A percentile compares a stretch with the other conserved stretches of the same genome.
Conservation (phyloP, 1,140 invertebrate species). For the Drosophila ogumai region DNA sequence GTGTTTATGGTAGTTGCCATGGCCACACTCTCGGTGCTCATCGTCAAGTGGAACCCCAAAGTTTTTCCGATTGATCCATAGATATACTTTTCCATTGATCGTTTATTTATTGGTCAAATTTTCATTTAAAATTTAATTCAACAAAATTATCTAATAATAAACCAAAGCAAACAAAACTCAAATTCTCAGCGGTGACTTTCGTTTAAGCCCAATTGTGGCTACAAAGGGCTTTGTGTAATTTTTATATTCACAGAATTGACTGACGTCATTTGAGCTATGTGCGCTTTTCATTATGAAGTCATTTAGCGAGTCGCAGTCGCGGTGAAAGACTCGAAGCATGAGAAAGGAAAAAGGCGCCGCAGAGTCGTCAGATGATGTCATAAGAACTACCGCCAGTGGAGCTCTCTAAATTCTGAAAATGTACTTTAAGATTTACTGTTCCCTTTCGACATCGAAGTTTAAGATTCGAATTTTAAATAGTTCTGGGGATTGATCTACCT, state of each 20-base stretch:
- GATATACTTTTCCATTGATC: too few species aligned
- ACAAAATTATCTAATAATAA: slow-evolving; percentile 9
- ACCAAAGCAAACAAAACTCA: slow-evolving; percentile 4
- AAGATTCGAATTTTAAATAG: background rate
- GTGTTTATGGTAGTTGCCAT: too few species aligned
- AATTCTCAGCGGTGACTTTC: background rate
- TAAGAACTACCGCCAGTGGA: background rate
- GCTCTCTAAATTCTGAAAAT: background rate
- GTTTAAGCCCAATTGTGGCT: background rate
- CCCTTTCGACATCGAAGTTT: background rate
- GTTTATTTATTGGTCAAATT: background rate
- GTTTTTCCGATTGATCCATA: too few species aligned
- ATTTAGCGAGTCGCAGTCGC: slow-evolving; percentile 11
- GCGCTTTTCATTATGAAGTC: slow-evolving; percentile 23
- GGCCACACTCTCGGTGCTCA: too few species aligned
- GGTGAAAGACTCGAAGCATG: background rate
- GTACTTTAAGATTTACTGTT: background rate
- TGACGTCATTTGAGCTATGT: slow-evolving; percentile 53
- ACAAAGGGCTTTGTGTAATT: slow-evolving; percentile 44
- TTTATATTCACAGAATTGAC: slow-evolving; percentile 41
- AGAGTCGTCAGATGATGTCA: slow-evolving; percentile 4
- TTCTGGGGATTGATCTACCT: too few species aligned
- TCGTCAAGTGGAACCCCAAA: too few species aligned
- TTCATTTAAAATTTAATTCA: background rate
- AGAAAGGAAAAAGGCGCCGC: background rate